phyloP scores from a whole-genome alignment of 1,140 invertebrate species.

The Maniola jurtina region DNA sequence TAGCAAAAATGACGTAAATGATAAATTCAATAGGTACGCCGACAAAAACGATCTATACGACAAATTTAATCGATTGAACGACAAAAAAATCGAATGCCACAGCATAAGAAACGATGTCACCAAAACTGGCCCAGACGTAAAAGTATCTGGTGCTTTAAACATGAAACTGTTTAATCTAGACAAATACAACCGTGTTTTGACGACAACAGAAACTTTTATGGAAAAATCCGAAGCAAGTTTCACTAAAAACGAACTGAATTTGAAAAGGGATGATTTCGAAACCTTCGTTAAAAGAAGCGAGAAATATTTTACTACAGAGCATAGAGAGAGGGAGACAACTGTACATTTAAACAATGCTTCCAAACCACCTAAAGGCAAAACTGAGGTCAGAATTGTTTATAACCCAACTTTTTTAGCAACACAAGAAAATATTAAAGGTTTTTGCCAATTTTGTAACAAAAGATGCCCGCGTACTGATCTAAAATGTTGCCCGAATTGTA shows the following conservation, averaged over 20 bases:
- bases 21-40: slow-evolving; percentile 48
- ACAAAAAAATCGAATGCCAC: slow-evolving; percentile 72
- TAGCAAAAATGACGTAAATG: slow-evolving; percentile 62
- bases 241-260: slow-evolving; percentile 58
- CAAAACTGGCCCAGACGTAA: slow-evolving; percentile 55
- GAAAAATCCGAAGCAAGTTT: slow-evolving; percentile 65
- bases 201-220: slow-evolving; percentile 62
- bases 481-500: slow-evolving; percentile 61
- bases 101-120: slow-evolving; percentile 68
- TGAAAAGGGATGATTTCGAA: slow-evolving; percentile 60
- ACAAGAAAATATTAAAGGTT: slow-evolving; percentile 41
- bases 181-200: slow-evolving; percentile 65
- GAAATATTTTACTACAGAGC: slow-evolving; percentile 65
- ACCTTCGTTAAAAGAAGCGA: slow-evolving; percentile 72
- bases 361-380: slow-evolving; percentile 50
- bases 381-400: slow-evolving; percentile 74
- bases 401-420: slow-evolving; percentile 69
- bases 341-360: slow-evolving; percentile 51
- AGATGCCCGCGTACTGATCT: slow-evolving; percentile 51
- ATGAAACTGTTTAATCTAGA: slow-evolving; percentile 68
- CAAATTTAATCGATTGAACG: slow-evolving; percentile 53
- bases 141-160: slow-evolving; percentile 62
- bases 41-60: slow-evolving; percentile 70
- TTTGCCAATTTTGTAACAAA: slow-evolving; percentile 55
- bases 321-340: slow-evolving; percentile 48